Percentiles rank a stretch among this genome's conserved stretches.
phyloP scores from a whole-genome alignment of 2,113 vertebrate species.

The Ramphastos sulfuratus region DNA sequence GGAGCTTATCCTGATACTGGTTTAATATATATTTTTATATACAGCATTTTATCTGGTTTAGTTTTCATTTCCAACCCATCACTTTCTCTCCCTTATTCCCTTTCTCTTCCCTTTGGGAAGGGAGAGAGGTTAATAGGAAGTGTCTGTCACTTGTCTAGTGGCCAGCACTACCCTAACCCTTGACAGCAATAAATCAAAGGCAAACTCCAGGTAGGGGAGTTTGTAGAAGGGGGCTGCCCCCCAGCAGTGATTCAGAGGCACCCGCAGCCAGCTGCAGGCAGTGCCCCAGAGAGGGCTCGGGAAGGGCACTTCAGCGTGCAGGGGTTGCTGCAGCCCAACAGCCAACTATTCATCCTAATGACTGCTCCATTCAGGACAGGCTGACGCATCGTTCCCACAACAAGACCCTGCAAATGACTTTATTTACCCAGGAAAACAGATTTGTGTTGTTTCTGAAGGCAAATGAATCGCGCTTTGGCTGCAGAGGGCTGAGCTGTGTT shows the following conservation, averaged over 20 bases:
- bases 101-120: no score
- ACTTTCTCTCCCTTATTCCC: no score
- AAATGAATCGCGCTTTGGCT: neutral
- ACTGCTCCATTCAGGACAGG: conserved; percentile 26
- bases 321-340: neutral
- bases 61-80: no score
- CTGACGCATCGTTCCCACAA: neutral
- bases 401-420: conserved; percentile 24
- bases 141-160: no score
- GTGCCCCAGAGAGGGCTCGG: neutral
- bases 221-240: neutral
- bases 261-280: neutral
- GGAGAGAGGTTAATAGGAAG: no score
- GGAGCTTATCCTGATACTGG: no score
- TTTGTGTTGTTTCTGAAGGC: conserved; percentile 44
- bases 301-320: neutral
- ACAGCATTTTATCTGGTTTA: no score
- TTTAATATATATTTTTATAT: no score
- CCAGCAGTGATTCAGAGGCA: neutral
- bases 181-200: neutral
- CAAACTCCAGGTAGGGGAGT: accelerated
- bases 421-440: conserved; percentile 51
- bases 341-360: conserved; percentile 10
- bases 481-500: conserved; percentile 10
- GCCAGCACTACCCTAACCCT: no score